These are phyloP conservation scores for Pithys albifrons DNA, from an alignment of 2,113 vertebrate genomes.

Conservation along the genomic window DNA sequence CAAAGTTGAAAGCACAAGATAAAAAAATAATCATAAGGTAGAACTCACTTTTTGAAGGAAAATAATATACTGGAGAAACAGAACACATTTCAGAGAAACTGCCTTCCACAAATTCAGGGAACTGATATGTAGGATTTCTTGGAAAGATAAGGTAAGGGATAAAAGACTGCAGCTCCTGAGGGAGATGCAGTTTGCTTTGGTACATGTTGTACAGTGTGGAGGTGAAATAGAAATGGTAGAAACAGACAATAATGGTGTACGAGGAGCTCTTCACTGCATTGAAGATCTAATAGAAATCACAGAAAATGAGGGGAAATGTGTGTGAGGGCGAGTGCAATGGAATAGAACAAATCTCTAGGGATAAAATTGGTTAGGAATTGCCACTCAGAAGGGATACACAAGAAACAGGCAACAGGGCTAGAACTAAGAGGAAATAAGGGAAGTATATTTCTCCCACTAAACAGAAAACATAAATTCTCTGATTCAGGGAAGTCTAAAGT, in stretches of 20 bases:
- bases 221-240: neutral
- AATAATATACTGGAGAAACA: neutral
- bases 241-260: neutral
- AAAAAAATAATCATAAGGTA: fast-evolving
- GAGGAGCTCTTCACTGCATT: neutral
- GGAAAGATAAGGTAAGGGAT: neutral
- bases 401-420: neutral
- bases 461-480: neutral
- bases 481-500: neutral
- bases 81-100: neutral
- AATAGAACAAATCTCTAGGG: neutral
- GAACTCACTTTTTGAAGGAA: neutral
- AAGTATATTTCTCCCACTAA: neutral
- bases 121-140: neutral
- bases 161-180: neutral
- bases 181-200: neutral
- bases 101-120: neutral
- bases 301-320: neutral
- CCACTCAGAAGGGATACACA: neutral
- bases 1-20: neutral
- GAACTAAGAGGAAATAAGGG: neutral
- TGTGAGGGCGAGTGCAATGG: neutral
- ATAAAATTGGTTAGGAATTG: neutral
- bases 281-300: neutral
- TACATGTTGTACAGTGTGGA: neutral